Percentiles rank a stretch among this genome's conserved stretches.
phyloP scores from a whole-genome alignment of 1,140 invertebrate species.

The Acromyrmex charruanus region DNA sequence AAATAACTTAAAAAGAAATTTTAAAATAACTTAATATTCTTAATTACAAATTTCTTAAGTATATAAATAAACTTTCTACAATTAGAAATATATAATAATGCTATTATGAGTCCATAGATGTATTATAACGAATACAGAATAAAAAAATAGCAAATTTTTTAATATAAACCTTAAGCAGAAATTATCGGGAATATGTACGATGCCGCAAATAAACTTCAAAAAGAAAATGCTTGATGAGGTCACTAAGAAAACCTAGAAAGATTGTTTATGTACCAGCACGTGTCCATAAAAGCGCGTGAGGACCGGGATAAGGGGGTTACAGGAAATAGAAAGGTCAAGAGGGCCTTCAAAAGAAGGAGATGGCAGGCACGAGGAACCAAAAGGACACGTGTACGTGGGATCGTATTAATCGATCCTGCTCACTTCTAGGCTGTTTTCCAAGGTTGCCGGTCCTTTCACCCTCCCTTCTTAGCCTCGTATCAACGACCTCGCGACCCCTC shows the following conservation, averaged over 20 bases:
- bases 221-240: slow-evolving; percentile 38
- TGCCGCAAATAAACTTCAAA: slow-evolving; percentile 17
- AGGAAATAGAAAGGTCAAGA: slow-evolving; percentile 48
- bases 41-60: not conserved
- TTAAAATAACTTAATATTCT: not conserved
- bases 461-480: slow-evolving; percentile 75
- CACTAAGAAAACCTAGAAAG: slow-evolving; percentile 66
- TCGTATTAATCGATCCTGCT: slow-evolving; percentile 80
- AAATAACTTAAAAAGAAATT: not conserved
- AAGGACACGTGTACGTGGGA: slow-evolving; percentile 79
- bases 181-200: slow-evolving; percentile 19
- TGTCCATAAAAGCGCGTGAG: slow-evolving; percentile 50
- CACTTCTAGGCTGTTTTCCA: slow-evolving; percentile 73
- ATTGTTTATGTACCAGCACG: slow-evolving; percentile 76
- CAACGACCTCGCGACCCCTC: slow-evolving; percentile 84
- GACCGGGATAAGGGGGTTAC: slow-evolving; percentile 8
- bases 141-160: not conserved
- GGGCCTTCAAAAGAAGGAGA: slow-evolving; percentile 45
- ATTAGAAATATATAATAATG: not conserved
- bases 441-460: slow-evolving; percentile 79
- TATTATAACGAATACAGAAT: not conserved
- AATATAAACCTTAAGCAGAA: not conserved
- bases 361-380: slow-evolving; percentile 59
- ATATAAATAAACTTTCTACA: not conserved
- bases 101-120: not conserved